Percentiles rank a stretch among this genome's conserved stretches.
phyloP scores from a whole-genome alignment of 1,140 invertebrate species.

The Diorhabda carinulata region DNA sequence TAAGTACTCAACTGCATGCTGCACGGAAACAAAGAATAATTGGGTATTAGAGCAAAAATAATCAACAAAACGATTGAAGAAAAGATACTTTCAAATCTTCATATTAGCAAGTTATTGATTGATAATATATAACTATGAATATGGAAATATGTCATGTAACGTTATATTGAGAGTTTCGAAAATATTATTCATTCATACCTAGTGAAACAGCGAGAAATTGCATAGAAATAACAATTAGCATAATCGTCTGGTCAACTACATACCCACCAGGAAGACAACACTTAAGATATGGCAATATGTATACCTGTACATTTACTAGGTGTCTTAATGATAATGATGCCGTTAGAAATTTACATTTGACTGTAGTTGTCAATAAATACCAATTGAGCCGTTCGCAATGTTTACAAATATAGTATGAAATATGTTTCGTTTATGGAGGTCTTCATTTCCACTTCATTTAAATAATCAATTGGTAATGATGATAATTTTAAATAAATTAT shows the following conservation, averaged over 20 bases:
- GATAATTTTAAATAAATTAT: neutral
- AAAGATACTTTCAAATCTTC: no score
- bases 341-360: neutral
- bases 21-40: no score
- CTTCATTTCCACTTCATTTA: neutral
- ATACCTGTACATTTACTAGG: neutral
- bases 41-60: no score
- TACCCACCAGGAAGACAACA: neutral
- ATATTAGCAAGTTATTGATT: no score
- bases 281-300: neutral
- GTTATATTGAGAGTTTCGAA: no score
- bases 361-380: neutral
- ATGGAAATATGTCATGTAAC: no score
- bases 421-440: neutral
- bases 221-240: no score
- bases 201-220: no score
- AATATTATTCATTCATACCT: no score
- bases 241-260: neutral
- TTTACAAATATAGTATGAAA: neutral
- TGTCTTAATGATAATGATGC: neutral
- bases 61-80: no score
- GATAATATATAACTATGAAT: no score
- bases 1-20: no score
- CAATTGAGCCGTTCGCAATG: neutral
- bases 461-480: neutral